Percentiles rank a stretch among this genome's conserved stretches.
Conservation (phyloP, 1,140 invertebrate genomes). For the Bombus sibiricus region DNA sequence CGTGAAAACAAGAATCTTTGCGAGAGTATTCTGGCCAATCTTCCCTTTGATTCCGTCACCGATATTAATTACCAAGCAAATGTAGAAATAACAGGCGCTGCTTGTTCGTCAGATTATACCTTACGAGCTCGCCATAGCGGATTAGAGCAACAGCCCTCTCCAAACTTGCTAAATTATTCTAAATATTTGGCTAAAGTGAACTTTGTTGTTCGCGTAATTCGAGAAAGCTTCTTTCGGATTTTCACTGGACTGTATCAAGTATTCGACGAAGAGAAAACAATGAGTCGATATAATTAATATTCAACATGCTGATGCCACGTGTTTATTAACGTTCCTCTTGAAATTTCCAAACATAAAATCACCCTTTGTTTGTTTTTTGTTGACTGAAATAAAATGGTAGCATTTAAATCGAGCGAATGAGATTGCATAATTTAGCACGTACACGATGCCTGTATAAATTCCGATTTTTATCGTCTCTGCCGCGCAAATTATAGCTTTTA, state of each 20-base stretch:
- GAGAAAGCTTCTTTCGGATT: neutral
- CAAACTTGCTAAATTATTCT: constrained; percentile 29
- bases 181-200: constrained; percentile 20
- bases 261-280: neutral
- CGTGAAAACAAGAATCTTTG: neutral
- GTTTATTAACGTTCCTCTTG: neutral
- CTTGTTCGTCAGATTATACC: constrained; percentile 6
- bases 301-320: neutral
- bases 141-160: constrained; percentile 8
- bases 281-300: constrained; percentile 4
- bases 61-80: constrained; percentile 41
- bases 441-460: neutral
- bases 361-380: neutral
- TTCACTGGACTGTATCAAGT: neutral
- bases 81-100: constrained; percentile 46
- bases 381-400: neutral
- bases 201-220: constrained; percentile 3
- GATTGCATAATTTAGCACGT: neutral
- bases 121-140: neutral
- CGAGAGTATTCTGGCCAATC: neutral
- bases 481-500: neutral
- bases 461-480: neutral
- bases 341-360: neutral
- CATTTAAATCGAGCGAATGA: neutral
- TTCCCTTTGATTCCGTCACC: neutral